Base-by-base conservation (phyloP, 2,888 invertebrate species). In the Cheilosia vulpina region DNA sequence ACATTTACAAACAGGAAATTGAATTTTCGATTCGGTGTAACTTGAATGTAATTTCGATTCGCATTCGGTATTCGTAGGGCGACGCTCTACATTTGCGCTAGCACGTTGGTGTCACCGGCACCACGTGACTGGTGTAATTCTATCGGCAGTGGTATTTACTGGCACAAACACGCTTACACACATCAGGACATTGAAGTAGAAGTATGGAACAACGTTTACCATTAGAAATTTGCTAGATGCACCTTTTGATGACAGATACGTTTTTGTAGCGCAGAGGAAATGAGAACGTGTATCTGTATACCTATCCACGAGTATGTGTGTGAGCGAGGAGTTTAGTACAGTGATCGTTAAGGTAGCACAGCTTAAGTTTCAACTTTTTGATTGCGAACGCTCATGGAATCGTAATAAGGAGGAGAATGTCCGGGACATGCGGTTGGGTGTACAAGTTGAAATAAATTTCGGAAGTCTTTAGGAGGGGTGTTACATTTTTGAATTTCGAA, bases 11-110 rank as follows among this genome's bases (percentile, higher is more conserved):
- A 76, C 85, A 85, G 85, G 85, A 85, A 85, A 85, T 85, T 85
- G 85, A 85, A 85, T 85, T 85, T 85, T 85, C 85, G 81, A 85
- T 85, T 77, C 50, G 63, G 76, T 85, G 72, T 85, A 77, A 76
- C 66, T 85, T 81, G 85, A 81, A 85, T 85, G 85, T 85, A 85
- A 85, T 85, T 85, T 85, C 80, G 52, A 81, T 81, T 85, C 85
- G 68, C 68, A 85, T 85, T 85, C 81, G 66, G 85, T 76, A 81
- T 77, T 81, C 76, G 66, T 77, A 62, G 69, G 65, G 75, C 58
- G 76, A 85, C 53, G 65, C 66, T 69, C 55, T 66, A 80, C 73
- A 84, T 58, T 84, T 84, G 69, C 53, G 81, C 81, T 66, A 52
- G 85, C 76, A 77, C 81, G 81, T 85, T 85, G 81, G 81, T 81